Conservation (phyloP, 1,140 invertebrate species). For the Lerema accius region DNA sequence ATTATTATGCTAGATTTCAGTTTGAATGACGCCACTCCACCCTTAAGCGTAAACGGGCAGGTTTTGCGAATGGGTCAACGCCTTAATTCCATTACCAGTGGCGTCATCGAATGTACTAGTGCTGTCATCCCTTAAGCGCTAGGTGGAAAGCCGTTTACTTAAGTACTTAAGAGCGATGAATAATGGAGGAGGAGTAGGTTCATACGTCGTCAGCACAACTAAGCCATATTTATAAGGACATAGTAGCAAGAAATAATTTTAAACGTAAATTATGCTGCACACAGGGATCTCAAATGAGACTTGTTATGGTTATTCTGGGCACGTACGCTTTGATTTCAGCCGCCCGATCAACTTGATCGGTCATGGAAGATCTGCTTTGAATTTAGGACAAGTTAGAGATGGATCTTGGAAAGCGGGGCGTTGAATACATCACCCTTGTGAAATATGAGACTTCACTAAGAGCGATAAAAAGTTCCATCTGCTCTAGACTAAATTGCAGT, state of each 20-base stretch:
- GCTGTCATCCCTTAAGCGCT: conserved; percentile 25
- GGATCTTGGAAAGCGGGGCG: background rate
- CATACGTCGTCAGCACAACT: background rate
- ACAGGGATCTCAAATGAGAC: conserved; percentile 36
- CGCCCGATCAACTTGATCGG: conserved; percentile 49
- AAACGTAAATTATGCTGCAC: conserved; percentile 47
- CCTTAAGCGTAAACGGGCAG: background rate
- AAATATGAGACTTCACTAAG: background rate
- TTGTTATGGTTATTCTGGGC: conserved; percentile 40
- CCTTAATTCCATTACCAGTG: conserved; percentile 22
- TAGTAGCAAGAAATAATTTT: conserved; percentile 23
- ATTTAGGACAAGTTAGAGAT: conserved; percentile 39
- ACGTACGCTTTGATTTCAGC: conserved; percentile 62
- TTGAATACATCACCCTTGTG: background rate
- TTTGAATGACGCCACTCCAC: conserved; percentile 11
- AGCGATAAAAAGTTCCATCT: too few relatives aligned
- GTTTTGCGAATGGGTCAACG: conserved; percentile 26
- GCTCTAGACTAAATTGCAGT: background rate
- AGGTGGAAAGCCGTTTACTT: conserved; percentile 30
- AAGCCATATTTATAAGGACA: background rate
- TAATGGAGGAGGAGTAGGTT: conserved; percentile 37
- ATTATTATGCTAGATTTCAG: conserved; percentile 45
- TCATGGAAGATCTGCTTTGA: conserved; percentile 41
- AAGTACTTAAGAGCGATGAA: conserved; percentile 38
- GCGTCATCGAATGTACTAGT: conserved; percentile 26